Conservation (phyloP, 2,113 vertebrate species). For the Microcebus tavaratra region DNA sequence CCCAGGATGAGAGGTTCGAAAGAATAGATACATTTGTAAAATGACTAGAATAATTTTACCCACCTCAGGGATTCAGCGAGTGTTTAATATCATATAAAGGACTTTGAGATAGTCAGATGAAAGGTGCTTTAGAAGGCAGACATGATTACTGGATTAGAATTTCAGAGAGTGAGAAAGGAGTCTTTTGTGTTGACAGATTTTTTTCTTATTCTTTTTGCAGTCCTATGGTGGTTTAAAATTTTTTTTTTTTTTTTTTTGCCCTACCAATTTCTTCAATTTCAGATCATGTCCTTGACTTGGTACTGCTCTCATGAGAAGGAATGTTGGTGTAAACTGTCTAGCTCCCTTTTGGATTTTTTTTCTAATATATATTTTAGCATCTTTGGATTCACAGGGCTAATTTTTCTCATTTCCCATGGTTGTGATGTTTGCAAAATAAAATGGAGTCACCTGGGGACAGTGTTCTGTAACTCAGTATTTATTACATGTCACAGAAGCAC, state of each 20-base stretch:
- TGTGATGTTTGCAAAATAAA: conserved; percentile 55
- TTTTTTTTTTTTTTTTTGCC: neutral
- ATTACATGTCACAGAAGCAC: conserved; percentile 46
- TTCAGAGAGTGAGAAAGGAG: conserved; percentile 71
- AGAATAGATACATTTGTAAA: conserved; percentile 69
- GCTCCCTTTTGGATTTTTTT: neutral
- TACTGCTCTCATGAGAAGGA: conserved; percentile 14
- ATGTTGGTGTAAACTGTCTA: conserved; percentile 26
- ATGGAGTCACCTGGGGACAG: neutral
- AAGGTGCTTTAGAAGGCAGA: conserved; percentile 66
- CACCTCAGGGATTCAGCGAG: conserved; percentile 68
- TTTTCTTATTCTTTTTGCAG: conserved; percentile 49
- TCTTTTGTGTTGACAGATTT: conserved; percentile 68
- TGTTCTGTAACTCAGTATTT: conserved; percentile 46
- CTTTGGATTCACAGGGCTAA: conserved; percentile 56
- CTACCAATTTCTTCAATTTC: conserved; percentile 58
- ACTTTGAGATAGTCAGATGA: conserved; percentile 69
- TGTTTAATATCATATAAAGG: conserved; percentile 70
- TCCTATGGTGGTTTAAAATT: neutral
- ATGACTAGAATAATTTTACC: conserved; percentile 70
- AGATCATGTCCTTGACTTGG: conserved; percentile 68
- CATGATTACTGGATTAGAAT: conserved; percentile 74
- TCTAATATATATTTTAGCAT: conserved; percentile 14
- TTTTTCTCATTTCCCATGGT: conserved; percentile 54
- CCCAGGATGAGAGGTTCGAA: conserved; percentile 54